Conservation (phyloP, 2,797 vertebrate genomes). For the Coranthus polyacanthus region DNA sequence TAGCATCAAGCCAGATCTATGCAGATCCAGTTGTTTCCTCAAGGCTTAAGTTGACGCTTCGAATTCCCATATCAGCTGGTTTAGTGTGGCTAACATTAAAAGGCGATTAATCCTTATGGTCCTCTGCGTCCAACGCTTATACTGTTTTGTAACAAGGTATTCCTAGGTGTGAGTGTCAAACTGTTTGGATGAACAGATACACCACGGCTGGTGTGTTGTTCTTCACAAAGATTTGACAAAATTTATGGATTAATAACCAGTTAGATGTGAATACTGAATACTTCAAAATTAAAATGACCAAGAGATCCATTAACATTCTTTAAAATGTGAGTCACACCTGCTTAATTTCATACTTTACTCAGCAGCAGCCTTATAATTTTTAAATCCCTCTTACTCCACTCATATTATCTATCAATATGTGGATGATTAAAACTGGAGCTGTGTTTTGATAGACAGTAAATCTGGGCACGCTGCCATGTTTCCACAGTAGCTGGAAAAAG, state of each 20-base stretch:
- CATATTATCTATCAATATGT: constrained; percentile 53
- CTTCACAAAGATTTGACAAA: no score
- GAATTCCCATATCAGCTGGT: constrained; percentile 7
- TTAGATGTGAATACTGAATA: no score
- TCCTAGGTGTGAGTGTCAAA: not conserved
- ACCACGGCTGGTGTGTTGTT: not conserved
- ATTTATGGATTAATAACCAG: no score
- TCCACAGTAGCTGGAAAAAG: constrained; percentile 28
- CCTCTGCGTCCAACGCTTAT: not conserved
- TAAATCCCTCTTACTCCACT: constrained; percentile 45
- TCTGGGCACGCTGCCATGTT: constrained; percentile 27
- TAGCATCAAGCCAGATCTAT: constrained; percentile 8
- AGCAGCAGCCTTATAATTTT: constrained; percentile 20
- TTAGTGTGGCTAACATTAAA: constrained; percentile 14
- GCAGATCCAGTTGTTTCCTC: not conserved
- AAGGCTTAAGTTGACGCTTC: not conserved
- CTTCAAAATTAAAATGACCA: no score
- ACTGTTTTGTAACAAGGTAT: not conserved
- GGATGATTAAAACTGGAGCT: constrained; percentile 34
- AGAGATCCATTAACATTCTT: constrained; percentile 15
- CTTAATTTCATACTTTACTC: constrained; percentile 36
- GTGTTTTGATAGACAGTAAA: constrained; percentile 47
- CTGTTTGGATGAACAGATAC: not conserved
- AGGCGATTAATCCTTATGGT: not conserved
- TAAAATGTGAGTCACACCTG: constrained; percentile 26